Conservation (phyloP, 2,113 vertebrate species). For the Toxotes jaculatrix region DNA sequence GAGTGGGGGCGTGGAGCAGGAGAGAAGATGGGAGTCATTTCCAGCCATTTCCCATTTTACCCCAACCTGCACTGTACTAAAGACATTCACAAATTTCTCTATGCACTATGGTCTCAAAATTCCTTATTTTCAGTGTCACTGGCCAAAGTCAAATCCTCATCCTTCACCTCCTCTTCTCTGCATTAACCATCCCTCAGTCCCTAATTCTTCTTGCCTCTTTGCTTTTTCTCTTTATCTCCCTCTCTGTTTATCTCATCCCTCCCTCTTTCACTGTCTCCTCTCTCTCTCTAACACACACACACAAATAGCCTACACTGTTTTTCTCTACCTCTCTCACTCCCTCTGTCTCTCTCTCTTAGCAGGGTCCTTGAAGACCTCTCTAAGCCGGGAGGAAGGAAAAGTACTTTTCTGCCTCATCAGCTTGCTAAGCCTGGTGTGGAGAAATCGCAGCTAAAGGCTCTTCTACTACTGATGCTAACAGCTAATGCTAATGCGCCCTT, state of each 20-base stretch:
- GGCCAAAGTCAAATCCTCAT: conserved; percentile 70
- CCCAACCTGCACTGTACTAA: conserved; percentile 1
- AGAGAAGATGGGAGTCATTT: conserved; percentile 48
- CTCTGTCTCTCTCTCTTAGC: conserved; percentile 46
- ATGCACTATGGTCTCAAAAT: conserved; percentile 47
- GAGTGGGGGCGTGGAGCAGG: conserved; percentile 35
- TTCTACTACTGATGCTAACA: conserved; percentile 70
- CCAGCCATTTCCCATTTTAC: conserved; percentile 35
- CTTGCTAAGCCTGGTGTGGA: conserved; percentile 77
- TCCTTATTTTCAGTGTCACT: conserved; percentile 66
- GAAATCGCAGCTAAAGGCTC: conserved; percentile 77
- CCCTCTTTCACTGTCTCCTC: conserved; percentile 32
- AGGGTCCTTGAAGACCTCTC: conserved; percentile 74
- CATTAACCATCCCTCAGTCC: conserved; percentile 64
- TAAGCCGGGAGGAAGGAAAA: conserved; percentile 79
- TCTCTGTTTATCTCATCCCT: conserved; percentile 65
- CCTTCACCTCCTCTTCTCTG: conserved; percentile 57
- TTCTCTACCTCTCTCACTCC: conserved; percentile 4
- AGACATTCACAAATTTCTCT: conserved; percentile 49
- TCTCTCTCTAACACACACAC: too few species aligned
- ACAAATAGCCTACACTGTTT: conserved; percentile 7
- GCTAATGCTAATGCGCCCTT: conserved; percentile 75
- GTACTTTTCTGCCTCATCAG: conserved; percentile 86
- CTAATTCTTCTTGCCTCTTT: conserved; percentile 65
- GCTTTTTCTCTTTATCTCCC: conserved; percentile 59